Evolutionary conservation across 2,113 vertebrate genomes (phyloP), one percentile per base, ranked within the genome.

Genomic region (Pachyramphus minor): DNA sequence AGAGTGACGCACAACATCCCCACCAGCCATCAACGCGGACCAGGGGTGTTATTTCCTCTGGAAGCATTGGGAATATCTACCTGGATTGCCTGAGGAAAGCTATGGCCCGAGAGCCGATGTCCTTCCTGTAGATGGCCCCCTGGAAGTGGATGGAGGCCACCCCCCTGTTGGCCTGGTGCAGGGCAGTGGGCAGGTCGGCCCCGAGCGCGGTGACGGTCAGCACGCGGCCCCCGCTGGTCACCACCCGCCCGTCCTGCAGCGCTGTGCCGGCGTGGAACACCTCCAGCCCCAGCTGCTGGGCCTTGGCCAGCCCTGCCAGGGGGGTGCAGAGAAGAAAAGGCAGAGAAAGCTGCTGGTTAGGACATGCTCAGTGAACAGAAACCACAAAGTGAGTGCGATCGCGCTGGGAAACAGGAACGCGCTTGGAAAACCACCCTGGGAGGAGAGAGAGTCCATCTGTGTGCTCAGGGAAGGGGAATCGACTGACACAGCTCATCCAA

Each of bases 221-320:
- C 66, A 99, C 99, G 77, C 99, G 98, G 37, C 99, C 99, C 1
- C 99, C 99, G 0, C 93, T 99, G 68, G 99, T 99, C 27, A 99
- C 97, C 81, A 99, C 97, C 56, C 72, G 97, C 45, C 98, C 98
- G 1, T 98, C 98, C 83, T 98, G 98, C 35, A 99, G 95, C 12
- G 98, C 89, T 0, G 99, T 99, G 74, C 99, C 99, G 0, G 99
- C 99, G 11, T 99, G 99, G 97, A 99, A 99, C 37, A 99, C 99
- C 96, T 99, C 98, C 81, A 99, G 84, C 13, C 98, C 99, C 75
- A 97, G 97, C 17, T 98, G 98, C 78, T 96, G 95, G 39, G 98
- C 98, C 93, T 98, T 97, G 8, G 98, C 91, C 68, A 99, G 93
- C 44, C 99, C 99, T 99, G 87, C 15, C 77, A 84, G 79, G 6